Evolutionary conservation across 1,140 invertebrate species (phyloP).

Genomic region (Druon quercuslanigerum): DNA sequence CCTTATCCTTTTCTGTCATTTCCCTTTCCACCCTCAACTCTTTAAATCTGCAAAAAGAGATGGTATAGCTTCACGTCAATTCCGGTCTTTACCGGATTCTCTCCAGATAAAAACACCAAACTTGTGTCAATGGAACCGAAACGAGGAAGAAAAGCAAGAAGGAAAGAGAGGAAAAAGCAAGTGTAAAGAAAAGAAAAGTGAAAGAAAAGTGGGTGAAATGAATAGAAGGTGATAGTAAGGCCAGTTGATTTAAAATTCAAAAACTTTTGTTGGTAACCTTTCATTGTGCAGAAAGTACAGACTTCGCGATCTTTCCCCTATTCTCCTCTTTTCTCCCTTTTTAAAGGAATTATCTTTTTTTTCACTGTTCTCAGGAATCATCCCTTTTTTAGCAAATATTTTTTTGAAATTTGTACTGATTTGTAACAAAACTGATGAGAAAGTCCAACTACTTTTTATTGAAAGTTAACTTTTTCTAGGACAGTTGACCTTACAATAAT

Average conservation of each 20-base stretch:
- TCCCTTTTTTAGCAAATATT: too few species aligned
- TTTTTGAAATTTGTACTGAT: too few species aligned
- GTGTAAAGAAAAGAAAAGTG: slow-evolving; percentile 19
- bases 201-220: background rate
- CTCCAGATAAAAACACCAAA: slow-evolving; percentile 53
- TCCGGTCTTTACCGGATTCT: slow-evolving; percentile 35
- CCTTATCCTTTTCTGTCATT: too few species aligned
- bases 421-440: too few species aligned
- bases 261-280: slow-evolving; percentile 63
- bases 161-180: background rate
- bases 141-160: slow-evolving; percentile 8
- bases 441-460: too few species aligned
- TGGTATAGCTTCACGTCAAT: background rate
- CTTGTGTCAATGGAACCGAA: slow-evolving; percentile 48
- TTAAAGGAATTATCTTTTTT: too few species aligned
- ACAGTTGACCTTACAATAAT: too few species aligned
- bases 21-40: background rate
- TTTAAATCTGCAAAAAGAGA: background rate
- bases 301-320: background rate
- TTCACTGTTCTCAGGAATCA: too few species aligned
- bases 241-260: slow-evolving; percentile 62
- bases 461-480: too few species aligned
- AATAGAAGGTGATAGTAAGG: background rate
- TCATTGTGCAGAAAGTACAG: slow-evolving; percentile 28
- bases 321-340: too few species aligned